phyloP scores from a whole-genome alignment of 2,888 invertebrate species.

The Protophormia terraenovae region DNA sequence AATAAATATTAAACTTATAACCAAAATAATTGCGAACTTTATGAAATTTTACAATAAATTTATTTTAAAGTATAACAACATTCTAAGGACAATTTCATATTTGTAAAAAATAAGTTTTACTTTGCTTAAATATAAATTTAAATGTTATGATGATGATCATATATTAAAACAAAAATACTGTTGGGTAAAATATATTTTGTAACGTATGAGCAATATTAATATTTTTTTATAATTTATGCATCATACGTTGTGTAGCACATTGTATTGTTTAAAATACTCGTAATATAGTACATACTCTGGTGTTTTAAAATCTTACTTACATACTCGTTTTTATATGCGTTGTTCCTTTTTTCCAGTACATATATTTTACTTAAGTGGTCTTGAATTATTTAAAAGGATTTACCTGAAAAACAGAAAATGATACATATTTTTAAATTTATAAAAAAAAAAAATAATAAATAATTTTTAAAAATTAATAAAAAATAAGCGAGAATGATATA shows the following conservation, averaged over 20 bases:
- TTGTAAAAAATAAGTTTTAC: too few species aligned
- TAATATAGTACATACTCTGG: neutral
- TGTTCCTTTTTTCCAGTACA: neutral
- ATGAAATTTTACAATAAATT: too few species aligned
- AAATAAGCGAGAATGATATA: too few species aligned
- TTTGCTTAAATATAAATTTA: neutral
- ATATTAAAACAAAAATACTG: neutral
- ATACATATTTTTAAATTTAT: neutral
- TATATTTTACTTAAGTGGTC: neutral
- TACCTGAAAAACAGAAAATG: constrained; percentile 1
- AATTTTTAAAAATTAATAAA: neutral
- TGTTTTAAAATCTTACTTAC: neutral
- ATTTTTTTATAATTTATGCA: neutral
- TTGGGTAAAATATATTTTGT: neutral
- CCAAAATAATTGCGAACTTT: too few species aligned
- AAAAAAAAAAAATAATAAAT: neutral
- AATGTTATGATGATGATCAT: neutral
- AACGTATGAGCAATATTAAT: constrained; percentile 19
- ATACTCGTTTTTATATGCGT: neutral
- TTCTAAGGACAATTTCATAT: too few species aligned
- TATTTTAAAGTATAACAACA: too few species aligned
- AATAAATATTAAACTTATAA: too few species aligned
- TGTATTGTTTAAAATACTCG: neutral
- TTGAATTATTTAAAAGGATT: neutral
- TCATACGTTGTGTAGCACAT: neutral